These are phyloP conservation scores for Pandion haliaetus DNA, from an alignment of 2,113 vertebrate genomes.

Conservation along the genomic window DNA sequence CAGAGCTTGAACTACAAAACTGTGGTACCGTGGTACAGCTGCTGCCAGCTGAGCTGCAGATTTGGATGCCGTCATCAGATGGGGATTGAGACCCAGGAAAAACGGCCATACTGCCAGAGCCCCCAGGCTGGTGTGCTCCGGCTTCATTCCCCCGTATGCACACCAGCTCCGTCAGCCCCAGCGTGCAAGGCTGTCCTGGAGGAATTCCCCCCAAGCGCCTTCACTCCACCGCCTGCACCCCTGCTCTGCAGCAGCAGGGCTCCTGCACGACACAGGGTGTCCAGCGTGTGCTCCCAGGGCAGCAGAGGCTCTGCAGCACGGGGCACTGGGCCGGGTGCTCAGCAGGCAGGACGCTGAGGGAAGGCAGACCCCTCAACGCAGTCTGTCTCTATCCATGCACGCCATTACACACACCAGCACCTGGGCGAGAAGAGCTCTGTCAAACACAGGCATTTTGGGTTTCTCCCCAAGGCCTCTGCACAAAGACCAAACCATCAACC, in stretches of 20 bases:
- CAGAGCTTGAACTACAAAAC: not conserved
- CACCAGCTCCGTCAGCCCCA: not conserved
- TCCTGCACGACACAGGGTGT: fast-evolving
- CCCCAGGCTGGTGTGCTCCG: not conserved
- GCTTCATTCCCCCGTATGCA: not conserved
- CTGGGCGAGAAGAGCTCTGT: fast-evolving
- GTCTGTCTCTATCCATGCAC: not conserved
- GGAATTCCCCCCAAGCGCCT: not conserved
- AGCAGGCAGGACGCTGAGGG: not conserved
- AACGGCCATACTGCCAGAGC: not conserved
- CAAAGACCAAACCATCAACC: not conserved
- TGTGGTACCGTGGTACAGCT: fast-evolving
- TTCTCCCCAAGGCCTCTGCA: not conserved
- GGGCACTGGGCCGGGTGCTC: no score
- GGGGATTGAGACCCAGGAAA: not conserved
- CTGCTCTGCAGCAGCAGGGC: not conserved
- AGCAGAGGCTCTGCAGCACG: not conserved
- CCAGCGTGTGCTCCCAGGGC: not conserved
- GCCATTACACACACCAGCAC: no score
- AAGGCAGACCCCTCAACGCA: fast-evolving
- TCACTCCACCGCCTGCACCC: not conserved
- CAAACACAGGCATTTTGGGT: fast-evolving
- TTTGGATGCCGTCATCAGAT: no score
- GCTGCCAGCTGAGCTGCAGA: not conserved
- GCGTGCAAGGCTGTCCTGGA: fast-evolving